Percentiles rank a stretch among this genome's conserved stretches.
These are phyloP conservation scores for Spea hammondii DNA, from an alignment of 2,797 vertebrate genomes.

Conservation along the genomic window DNA sequence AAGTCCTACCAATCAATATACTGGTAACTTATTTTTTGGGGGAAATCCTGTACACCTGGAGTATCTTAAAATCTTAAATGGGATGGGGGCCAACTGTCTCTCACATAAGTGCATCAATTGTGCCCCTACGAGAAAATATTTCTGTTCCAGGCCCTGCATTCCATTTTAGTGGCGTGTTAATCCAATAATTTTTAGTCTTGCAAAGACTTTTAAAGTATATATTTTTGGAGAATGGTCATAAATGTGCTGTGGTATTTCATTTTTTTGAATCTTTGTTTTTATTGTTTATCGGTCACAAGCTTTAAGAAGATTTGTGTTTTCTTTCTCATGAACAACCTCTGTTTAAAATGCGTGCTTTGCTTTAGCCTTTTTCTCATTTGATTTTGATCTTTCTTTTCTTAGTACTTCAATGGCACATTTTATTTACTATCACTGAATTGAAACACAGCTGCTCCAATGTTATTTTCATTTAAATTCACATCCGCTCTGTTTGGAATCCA, in stretches of 20 bases:
- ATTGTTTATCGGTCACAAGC: not conserved
- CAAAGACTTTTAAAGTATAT: not conserved
- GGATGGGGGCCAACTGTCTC: too few species aligned
- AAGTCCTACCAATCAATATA: too few species aligned
- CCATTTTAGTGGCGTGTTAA: too few species aligned
- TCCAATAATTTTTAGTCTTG: too few species aligned
- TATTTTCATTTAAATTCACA: conserved; percentile 10
- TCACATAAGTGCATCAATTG: too few species aligned
- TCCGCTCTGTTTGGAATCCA: not conserved
- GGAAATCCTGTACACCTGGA: too few species aligned
- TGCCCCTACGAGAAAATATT: too few species aligned
- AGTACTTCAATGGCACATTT: conserved; percentile 9
- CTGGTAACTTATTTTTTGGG: too few species aligned
- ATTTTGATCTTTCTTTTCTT: conserved; percentile 10
- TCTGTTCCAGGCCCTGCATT: too few species aligned
- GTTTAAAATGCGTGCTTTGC: not conserved
- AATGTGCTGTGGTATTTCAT: not conserved
- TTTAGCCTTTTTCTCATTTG: conserved; percentile 2
- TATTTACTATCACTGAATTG: conserved; percentile 1
- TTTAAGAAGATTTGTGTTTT: conserved; percentile 1
- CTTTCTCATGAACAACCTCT: not conserved
- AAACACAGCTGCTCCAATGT: conserved; percentile 13
- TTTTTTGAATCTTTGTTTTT: conserved; percentile 1
- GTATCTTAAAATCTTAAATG: too few species aligned
- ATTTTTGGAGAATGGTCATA: not conserved